Percentiles rank a stretch among this genome's conserved stretches.
Evolutionary conservation across 2,797 vertebrate genomes (phyloP).

Genomic region (Thalassophryne amazonica): DNA sequence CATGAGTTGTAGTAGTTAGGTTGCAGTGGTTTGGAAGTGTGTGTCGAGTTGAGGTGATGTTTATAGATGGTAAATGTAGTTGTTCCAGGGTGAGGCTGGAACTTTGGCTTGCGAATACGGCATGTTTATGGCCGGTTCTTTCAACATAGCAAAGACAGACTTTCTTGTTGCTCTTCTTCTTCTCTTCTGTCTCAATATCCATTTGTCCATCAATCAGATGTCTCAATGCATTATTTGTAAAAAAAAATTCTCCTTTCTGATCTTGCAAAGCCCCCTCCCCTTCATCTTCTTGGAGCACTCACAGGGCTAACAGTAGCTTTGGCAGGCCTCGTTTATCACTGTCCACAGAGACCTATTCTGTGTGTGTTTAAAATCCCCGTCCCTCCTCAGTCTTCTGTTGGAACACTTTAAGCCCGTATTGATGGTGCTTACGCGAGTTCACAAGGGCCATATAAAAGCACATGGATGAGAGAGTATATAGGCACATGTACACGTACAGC

Average conservation of each 20-base stretch:
- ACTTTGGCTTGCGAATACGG: constrained; percentile 20
- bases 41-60: constrained; percentile 31
- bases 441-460: constrained; percentile 21
- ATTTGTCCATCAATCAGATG: background rate
- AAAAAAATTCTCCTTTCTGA: background rate
- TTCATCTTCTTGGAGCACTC: constrained; percentile 12
- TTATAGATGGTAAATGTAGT: constrained; percentile 21
- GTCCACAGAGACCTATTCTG: background rate
- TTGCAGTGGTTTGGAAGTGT: constrained; percentile 5
- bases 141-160: background rate
- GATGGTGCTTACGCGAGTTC: constrained; percentile 14
- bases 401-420: constrained; percentile 2
- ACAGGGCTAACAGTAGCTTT: constrained; percentile 28
- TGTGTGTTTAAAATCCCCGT: background rate
- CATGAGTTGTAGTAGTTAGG: background rate
- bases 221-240: too few relatives aligned
- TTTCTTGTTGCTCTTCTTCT: background rate
- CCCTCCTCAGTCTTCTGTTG: background rate
- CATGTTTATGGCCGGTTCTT: constrained; percentile 3
- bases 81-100: constrained; percentile 44
- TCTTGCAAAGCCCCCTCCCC: background rate
- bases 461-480: constrained; percentile 6
- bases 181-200: background rate
- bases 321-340: constrained; percentile 31
- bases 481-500: background rate